Base-by-base conservation (phyloP, 2,797 vertebrate genomes). In the Spinus olivaceus region DNA sequence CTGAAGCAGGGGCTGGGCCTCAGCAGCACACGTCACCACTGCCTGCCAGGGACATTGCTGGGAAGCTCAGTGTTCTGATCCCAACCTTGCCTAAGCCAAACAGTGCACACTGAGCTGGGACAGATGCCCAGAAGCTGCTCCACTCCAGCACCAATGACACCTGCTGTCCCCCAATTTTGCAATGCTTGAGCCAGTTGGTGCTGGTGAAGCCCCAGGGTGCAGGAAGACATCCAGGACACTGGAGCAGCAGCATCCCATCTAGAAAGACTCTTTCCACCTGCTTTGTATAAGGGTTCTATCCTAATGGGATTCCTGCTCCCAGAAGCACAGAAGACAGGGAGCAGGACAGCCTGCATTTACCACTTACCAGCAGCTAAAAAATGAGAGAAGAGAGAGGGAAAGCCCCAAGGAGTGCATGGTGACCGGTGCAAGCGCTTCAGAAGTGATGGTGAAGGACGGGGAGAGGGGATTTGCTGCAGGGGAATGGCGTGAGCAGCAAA, bases 351-450 rank as follows among this genome's bases (percentile, higher is more conserved):
- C 84, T 61, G 42, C n/a, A 23, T 30, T 46, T 41, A 79, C 9
- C 21, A 14, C n/a, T 46, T 49, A 54, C 12, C 37, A 88, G 32
- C 14, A 25, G 53, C 53, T 60, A 59, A 85, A 76, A 80, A 50
- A 54, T 30, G 24, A 56, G 17, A 72, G 33, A 64, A 64, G 32
- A 61, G 51, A 44, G 37, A 25, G 41, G 35, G 33, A 65, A 71
- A 82, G n/a, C 32, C 39, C 73, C 3, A 7, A 60, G 53, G 50
- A 88, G 79, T 24, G 17, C 3, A 1, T 2, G 32, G 64, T 57
- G 65, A 42, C 23, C 1, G 0, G 27, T 53, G 30, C 2, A 32
- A 56, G 23, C 0, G 1, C 61, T 51, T 56, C 66, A 32, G 50
- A 14, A 87, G 35, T 0, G 3, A 44, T 5, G 41, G 42, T 8